Evolutionary conservation across 2,797 vertebrate genomes (phyloP).

Genomic region (Zenarchopterus dispar): DNA sequence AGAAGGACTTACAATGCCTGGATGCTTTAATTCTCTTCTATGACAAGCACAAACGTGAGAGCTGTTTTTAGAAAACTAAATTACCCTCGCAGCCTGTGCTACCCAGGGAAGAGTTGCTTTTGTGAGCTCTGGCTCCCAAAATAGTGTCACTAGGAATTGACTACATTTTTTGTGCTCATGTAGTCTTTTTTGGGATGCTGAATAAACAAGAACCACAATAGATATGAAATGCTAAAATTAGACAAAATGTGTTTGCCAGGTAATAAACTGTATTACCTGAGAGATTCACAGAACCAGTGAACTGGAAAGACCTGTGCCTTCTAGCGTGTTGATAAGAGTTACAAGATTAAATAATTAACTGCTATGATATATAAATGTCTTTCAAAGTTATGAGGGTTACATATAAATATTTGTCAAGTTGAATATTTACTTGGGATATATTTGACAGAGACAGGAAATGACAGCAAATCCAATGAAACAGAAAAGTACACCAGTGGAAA

Average conservation of each 20-base stretch:
- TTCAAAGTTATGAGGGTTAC: no score
- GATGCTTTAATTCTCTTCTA: slow-evolving; percentile 54
- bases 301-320: background rate
- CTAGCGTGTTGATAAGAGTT: background rate
- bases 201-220: slow-evolving; percentile 40
- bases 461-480: no score
- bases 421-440: no score
- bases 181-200: slow-evolving; percentile 23
- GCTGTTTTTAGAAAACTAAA: slow-evolving; percentile 61
- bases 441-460: no score
- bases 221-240: slow-evolving; percentile 14
- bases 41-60: slow-evolving; percentile 46
- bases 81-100: slow-evolving; percentile 43
- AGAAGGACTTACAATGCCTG: slow-evolving; percentile 60
- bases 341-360: no score
- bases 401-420: no score
- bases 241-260: background rate
- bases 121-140: slow-evolving; percentile 35
- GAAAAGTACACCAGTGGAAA: no score
- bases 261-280: slow-evolving; percentile 3
- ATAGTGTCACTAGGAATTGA: slow-evolving; percentile 53
- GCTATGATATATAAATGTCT: no score
- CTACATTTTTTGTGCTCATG: slow-evolving; percentile 45
- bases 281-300: slow-evolving; percentile 3
- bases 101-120: slow-evolving; percentile 53